A percentile compares a stretch with the other conserved stretches of the same genome.
Conservation (phyloP, 2,888 invertebrate species). For the Hydraecia micacea region DNA sequence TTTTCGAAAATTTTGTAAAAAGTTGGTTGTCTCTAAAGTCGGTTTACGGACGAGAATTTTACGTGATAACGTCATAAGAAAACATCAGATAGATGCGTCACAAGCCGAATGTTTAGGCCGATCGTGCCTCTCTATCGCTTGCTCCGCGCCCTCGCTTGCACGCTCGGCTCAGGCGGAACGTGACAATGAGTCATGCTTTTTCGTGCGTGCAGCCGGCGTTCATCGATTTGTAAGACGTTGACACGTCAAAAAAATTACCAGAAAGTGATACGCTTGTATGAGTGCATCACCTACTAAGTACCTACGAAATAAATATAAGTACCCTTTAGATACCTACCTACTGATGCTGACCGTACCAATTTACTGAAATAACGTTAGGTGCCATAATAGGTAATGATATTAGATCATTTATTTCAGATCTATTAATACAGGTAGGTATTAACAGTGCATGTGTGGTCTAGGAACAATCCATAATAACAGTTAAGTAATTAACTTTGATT, state of each 20-base stretch:
- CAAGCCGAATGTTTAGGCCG: no score
- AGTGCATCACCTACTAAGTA: background rate
- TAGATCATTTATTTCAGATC: slow-evolving; percentile 13
- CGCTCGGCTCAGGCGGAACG: no score
- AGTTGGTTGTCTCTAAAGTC: no score
- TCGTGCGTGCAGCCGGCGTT: no score
- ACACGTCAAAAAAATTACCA: background rate
- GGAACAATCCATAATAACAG: background rate
- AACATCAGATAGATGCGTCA: no score
- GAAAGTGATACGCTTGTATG: background rate
- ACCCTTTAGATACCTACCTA: background rate
- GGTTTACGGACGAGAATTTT: no score
- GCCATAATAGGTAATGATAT: background rate
- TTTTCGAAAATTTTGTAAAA: background rate
- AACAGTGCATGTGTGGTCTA: background rate
- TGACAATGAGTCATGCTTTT: no score
- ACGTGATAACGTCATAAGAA: no score
- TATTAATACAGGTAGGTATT: background rate
- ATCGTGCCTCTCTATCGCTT: no score
- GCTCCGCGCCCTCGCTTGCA: no score
- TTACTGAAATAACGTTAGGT: slow-evolving; percentile 19
- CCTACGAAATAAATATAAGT: background rate
- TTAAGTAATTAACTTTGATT: background rate
- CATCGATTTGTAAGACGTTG: no score
- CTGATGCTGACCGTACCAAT: slow-evolving; percentile 28